Evolutionary conservation across 2,888 invertebrate genomes (phyloP).

Genomic region (Drosophila kambysellisi): DNA sequence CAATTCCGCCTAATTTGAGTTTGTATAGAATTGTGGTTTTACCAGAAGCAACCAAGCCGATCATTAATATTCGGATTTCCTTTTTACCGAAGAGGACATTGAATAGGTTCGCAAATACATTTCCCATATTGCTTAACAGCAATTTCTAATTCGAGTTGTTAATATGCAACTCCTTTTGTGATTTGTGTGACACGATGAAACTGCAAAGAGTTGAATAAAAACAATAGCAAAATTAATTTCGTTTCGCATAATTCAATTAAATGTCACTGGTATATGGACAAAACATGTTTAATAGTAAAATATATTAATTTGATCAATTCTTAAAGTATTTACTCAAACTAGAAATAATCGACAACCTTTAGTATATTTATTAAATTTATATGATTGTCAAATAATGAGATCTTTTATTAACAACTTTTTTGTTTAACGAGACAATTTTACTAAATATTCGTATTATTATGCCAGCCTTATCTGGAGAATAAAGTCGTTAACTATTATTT

Average conservation of each 20-base stretch:
- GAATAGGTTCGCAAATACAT: conserved; percentile 98
- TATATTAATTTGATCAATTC: no score
- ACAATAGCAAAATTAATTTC: conserved; percentile 5
- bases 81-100: conserved; percentile 99
- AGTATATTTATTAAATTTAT: no score
- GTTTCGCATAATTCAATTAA: conserved; percentile 15
- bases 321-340: no score
- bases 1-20: conserved; percentile 99
- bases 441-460: no score
- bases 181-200: conserved; percentile 62
- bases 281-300: background rate
- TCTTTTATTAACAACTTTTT: no score
- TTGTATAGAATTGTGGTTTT: conserved; percentile 99
- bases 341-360: no score
- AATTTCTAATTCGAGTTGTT: conserved; percentile 76
- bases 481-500: no score
- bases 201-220: conserved; percentile 43
- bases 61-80: conserved; percentile 99
- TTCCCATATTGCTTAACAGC: conserved; percentile 92
- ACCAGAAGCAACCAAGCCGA: conserved; percentile 99
- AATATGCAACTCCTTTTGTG: conserved; percentile 54
- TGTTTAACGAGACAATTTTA: no score
- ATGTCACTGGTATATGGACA: conserved; percentile 18
- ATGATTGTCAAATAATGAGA: no score
- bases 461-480: no score